Evolutionary conservation across 2,113 vertebrate genomes (phyloP).

Genomic region (Pseudorasbora parva): DNA sequence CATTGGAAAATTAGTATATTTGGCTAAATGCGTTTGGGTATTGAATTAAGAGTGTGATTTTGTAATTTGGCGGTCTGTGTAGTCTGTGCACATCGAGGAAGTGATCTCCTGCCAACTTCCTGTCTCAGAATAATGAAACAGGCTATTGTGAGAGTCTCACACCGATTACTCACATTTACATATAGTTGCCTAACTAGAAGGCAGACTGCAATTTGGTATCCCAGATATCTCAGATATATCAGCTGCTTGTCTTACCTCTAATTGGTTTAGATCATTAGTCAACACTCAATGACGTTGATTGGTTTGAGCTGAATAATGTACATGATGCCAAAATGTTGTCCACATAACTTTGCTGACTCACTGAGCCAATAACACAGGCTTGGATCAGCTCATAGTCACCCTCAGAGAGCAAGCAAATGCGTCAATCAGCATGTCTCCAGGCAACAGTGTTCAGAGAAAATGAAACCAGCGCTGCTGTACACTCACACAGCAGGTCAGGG

Average conservation of each 20-base stretch:
- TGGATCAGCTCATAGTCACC: slow-evolving; percentile 23
- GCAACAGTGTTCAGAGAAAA: slow-evolving; percentile 65
- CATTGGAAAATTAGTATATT: slow-evolving; percentile 47
- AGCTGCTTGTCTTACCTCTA: background rate
- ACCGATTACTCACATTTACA: slow-evolving; percentile 53
- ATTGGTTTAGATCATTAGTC: slow-evolving; percentile 19
- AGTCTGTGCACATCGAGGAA: slow-evolving; percentile 55
- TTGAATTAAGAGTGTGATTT: slow-evolving; percentile 57
- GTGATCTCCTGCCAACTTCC: slow-evolving; percentile 46
- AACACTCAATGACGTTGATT: background rate
- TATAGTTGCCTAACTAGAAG: slow-evolving; percentile 46
- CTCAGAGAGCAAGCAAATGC: slow-evolving; percentile 57
- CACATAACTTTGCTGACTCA: slow-evolving; percentile 69
- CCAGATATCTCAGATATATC: slow-evolving; percentile 22
- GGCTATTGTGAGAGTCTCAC: slow-evolving; percentile 55
- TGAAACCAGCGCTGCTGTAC: slow-evolving; percentile 57
- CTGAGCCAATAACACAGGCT: slow-evolving; percentile 35
- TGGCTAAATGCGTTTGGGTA: slow-evolving; percentile 60
- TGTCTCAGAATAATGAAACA: slow-evolving; percentile 54
- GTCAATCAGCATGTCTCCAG: slow-evolving; percentile 65
- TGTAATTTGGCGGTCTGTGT: slow-evolving; percentile 51
- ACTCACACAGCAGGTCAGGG: slow-evolving; percentile 39
- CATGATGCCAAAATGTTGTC: slow-evolving; percentile 35
- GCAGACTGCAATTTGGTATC: slow-evolving; percentile 32
- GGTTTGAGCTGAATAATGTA: slow-evolving; percentile 19